Base-by-base conservation (phyloP, 2,113 vertebrate genomes). In the Epinephelus cyanopodus region DNA sequence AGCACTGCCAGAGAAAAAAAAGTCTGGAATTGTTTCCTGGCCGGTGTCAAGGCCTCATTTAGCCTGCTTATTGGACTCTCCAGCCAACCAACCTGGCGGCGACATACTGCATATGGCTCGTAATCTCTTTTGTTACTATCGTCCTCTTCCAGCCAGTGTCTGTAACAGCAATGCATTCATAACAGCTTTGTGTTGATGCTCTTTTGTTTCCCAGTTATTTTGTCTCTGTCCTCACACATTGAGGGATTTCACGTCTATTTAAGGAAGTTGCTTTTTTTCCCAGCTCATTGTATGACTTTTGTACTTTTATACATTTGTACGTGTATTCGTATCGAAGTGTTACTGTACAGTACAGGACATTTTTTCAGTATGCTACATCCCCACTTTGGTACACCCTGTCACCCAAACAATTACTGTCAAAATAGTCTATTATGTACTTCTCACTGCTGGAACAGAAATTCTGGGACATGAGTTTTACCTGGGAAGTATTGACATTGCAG, bases 1-100 rank as follows among this genome's bases (percentile, higher is more conserved):
- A 84, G 65, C 77, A 77, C 58, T 77, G 61, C 71, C 81, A 90
- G 67, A 37, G 62, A 27, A 2, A 12, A 45, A 75, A 68, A 65
- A 69, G 63, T 69, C 62, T 74, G 72, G 69, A 92, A 93, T 92
- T 81, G 84, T 89, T 93, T 93, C 74, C 86, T 77, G 81, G 74
- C 80, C 18, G 25, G 84, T 90, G 87, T 93, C 86, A 88, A 79
- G 86, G 85, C 90, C 90, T 93, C 85, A 87, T 92, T 92, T 93
- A 83, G 71, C 48, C 52, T 25, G 56, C 73, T 87, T 82, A 89
- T 89, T 89, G 77, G 87, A 85, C 82, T 86, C 68, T 82, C 52
- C 70, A 81, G 81, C 83, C 89, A 86, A 52, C 77, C 70, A 83
- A 60, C 74, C 70, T 90, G 79, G 77, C 23, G 13, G 77, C 53